Evolutionary conservation across 2,797 vertebrate species (phyloP), one percentile per base, ranked within the genome.

Genomic region (Eulemur mongoz): DNA sequence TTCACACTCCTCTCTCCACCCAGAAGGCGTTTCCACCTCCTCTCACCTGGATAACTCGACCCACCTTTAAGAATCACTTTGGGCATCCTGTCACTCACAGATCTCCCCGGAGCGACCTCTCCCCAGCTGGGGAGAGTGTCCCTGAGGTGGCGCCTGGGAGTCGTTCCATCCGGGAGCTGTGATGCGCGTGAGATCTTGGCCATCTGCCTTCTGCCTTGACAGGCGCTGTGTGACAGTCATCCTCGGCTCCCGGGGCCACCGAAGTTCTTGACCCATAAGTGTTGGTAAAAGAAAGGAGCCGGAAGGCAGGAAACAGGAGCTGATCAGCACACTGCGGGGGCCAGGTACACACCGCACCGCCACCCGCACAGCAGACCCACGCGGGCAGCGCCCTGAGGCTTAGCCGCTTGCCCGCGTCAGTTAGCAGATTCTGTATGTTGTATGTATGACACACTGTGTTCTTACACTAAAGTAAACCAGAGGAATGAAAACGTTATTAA

Each of bases 111-210:
- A 22, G 10, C n/a, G 43, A 12, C 12, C 11, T 67, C 15, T 91
- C 69, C 45, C 13, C 20, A 6, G 27, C 32, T 10, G 14, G 4
- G 61, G 27, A 2, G 30, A 5, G 15, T 27, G 32, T 12, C 20
- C 7, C 2, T 23, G 9, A 0, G 13, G 14, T 0, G 12, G 3
- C 7, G 7, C 32, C 30, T 7, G 2, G 4, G 50, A 15, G 10
- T 14, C 0, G 9, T 38, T 75, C 30, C 52, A 27, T 70, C 14
- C 0, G 23, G 38, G 43, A 59, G 6, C 35, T 23, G 7, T 43
- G 38, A 6, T 20, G 59, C 59, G 13, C 25, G n/a, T 22, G 72
- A 61, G 15, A 22, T 11, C 38, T 8, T 0, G 3, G 45, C 9
- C 15, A 8, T 50, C 50, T 23, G 25, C 69, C 48, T 43, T 7